Conservation (phyloP, 1,140 invertebrate genomes). For the Lerema accius region DNA sequence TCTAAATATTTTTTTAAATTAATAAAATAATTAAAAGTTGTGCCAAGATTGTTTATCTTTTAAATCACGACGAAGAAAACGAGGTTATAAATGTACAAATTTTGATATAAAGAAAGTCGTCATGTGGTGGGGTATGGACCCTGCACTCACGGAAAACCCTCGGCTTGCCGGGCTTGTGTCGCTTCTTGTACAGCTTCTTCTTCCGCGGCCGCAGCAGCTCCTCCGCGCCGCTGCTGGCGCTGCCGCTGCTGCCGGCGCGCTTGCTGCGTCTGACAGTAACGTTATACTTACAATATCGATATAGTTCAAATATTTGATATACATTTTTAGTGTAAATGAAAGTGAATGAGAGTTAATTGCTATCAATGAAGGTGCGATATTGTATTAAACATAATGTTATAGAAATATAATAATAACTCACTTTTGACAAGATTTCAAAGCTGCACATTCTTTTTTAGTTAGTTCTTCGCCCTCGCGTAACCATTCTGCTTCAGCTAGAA, state of each 20-base stretch:
- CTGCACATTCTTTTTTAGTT: constrained; percentile 71
- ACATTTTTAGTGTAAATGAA: too few species aligned
- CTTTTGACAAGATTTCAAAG: constrained; percentile 77
- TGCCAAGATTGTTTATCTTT: too few species aligned
- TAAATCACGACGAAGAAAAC: too few species aligned
- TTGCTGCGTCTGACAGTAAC: constrained; percentile 63
- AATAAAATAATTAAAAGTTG: too few species aligned
- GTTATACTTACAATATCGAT: too few species aligned
- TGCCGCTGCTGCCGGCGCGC: constrained; percentile 77
- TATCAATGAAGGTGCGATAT: too few species aligned
- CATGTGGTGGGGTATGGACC: constrained; percentile 41
- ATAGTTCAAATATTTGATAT: neutral
- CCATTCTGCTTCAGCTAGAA: constrained; percentile 77
- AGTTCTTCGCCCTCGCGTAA: constrained; percentile 75
- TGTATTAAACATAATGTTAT: too few species aligned
- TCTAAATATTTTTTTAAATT: too few species aligned
- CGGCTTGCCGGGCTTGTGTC: constrained; percentile 72
- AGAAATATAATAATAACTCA: too few species aligned
- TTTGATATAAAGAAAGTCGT: constrained; percentile 30
- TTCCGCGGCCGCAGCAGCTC: constrained; percentile 76
- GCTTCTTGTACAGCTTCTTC: constrained; percentile 80
- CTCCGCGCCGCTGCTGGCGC: constrained; percentile 78
- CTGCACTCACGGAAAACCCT: constrained; percentile 76
- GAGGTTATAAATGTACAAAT: too few species aligned
- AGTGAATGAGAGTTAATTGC: too few species aligned